A percentile compares a stretch with the other conserved stretches of the same genome.
phyloP scores from a whole-genome alignment of 2,113 vertebrate species.

The Laticauda laticaudata region DNA sequence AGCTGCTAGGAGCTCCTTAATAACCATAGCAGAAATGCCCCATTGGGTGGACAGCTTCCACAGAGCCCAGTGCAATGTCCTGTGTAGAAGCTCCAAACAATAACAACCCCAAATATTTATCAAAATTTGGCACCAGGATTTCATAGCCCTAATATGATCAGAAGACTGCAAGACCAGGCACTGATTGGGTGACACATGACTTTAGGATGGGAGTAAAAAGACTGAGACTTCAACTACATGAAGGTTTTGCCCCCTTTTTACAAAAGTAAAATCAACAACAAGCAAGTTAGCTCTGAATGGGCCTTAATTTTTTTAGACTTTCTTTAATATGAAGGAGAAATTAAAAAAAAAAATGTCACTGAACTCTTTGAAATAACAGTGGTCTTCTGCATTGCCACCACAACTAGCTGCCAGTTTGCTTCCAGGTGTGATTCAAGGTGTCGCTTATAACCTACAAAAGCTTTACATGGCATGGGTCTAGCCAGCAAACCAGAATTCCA shows the following conservation, averaged over 20 bases:
- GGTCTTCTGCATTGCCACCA: neutral
- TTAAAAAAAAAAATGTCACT: neutral
- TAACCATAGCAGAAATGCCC: neutral
- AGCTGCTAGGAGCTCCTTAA: neutral
- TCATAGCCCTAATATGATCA: neutral
- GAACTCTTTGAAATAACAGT: neutral
- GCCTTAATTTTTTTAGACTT: neutral
- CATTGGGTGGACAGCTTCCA: neutral
- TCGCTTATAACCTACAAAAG: neutral
- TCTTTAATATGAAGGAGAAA: neutral
- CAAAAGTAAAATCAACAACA: neutral
- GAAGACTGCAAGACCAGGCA: neutral
- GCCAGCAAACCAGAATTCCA: no score
- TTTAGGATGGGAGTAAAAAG: neutral
- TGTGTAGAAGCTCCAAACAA: neutral
- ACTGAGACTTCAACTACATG: neutral
- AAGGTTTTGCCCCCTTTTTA: neutral
- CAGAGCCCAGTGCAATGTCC: neutral
- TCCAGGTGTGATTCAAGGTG: neutral
- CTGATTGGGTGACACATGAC: neutral
- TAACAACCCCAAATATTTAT: neutral
- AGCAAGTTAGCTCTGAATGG: neutral
- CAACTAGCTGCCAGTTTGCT: neutral
- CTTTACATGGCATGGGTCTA: neutral
- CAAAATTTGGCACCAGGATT: neutral